phyloP scores from a whole-genome alignment of 2,797 vertebrate species.

The Moxostoma hubbsi region DNA sequence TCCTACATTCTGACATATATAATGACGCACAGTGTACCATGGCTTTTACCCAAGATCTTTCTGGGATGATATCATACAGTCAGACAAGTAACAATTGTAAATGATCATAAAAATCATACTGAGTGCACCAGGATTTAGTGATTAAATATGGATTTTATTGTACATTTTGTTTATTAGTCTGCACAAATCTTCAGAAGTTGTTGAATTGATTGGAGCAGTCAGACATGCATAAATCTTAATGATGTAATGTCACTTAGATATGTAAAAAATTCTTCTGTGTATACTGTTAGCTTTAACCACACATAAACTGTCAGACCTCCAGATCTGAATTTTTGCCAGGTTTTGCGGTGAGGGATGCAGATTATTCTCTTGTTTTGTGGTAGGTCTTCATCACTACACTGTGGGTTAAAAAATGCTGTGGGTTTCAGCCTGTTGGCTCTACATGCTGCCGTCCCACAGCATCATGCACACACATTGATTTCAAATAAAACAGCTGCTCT shows the following conservation, averaged over 20 bases:
- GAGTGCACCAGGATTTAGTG: no score
- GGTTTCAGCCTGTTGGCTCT: constrained; percentile 24
- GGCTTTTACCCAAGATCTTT: no score
- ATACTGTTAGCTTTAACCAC: neutral
- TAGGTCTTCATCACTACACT: constrained; percentile 33
- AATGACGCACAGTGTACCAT: no score
- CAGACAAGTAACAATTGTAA: no score
- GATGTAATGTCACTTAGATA: neutral
- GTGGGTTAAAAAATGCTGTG: constrained; percentile 30
- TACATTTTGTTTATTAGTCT: neutral
- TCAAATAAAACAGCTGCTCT: constrained; percentile 43
- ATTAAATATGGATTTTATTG: neutral
- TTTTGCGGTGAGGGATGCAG: neutral
- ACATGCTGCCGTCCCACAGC: constrained; percentile 32
- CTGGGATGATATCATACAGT: no score
- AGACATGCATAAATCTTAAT: neutral
- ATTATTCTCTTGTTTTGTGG: constrained; percentile 13
- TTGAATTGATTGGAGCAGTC: no score
- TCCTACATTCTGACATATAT: no score
- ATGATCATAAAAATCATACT: no score
- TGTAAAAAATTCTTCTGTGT: neutral
- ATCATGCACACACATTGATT: constrained; percentile 37
- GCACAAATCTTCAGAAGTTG: no score
- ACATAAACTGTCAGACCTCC: neutral
- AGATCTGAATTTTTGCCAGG: constrained; percentile 10